Evolutionary conservation across 53 echinoderm and acorn worm genomes (phyloP).

Genomic region (Zoroaster sp.): DNA sequence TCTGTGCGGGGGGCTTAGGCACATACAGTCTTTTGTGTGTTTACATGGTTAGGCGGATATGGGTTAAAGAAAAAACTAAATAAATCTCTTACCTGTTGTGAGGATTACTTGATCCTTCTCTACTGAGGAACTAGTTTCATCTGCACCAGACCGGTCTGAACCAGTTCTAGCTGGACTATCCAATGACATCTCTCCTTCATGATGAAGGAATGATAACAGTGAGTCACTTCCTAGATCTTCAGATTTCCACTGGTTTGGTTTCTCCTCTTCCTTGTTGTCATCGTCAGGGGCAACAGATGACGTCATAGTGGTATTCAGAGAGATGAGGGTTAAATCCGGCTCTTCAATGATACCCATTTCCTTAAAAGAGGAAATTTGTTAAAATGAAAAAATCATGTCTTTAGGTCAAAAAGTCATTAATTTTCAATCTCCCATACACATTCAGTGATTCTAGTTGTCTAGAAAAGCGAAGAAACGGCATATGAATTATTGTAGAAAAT

Average conservation of each 20-base stretch:
- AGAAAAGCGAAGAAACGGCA: no score
- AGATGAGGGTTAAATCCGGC: conserved; percentile 85
- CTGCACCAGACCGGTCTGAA: conserved; percentile 8
- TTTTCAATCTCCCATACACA: no score
- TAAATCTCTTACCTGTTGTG: not conserved
- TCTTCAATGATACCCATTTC: conserved; percentile 95
- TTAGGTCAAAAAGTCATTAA: no score
- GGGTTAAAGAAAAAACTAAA: not conserved
- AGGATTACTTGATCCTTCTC: not conserved
- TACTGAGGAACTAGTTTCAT: not conserved
- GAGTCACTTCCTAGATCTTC: conserved; percentile 57
- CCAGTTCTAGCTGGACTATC: conserved; percentile 36
- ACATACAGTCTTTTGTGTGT: no score
- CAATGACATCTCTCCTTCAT: conserved; percentile 53
- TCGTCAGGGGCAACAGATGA: conserved; percentile 24
- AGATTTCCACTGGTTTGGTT: not conserved
- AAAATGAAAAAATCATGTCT: not conserved
- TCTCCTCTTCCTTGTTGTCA: not conserved
- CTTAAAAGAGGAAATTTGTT: conserved; percentile 8
- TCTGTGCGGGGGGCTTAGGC: no score
- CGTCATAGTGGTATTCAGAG: conserved; percentile 75
- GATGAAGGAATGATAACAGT: conserved; percentile 72
- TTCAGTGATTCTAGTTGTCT: no score
- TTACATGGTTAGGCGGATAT: no score
- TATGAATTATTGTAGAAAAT: no score